Evolutionary conservation across 37 sponge, comb jelly and placozoan genomes (phyloP).

Genomic region (Lycopodina hypogea): DNA sequence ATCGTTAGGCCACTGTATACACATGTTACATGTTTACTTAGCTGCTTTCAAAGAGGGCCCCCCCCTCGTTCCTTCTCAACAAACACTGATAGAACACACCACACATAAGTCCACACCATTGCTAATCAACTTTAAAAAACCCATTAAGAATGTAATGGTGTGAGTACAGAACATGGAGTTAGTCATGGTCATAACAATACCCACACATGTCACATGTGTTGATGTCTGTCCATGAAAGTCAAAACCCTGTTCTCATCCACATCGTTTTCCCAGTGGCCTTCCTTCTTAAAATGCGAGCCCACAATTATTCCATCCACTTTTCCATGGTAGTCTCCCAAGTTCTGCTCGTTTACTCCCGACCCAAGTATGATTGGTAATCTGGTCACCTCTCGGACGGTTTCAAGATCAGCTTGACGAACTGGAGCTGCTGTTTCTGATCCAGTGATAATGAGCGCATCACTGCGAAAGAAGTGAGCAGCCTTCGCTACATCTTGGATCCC

Average conservation of each 20-base stretch:
- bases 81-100: too few relatives aligned
- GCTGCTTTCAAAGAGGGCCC: too few relatives aligned
- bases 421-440: slow-evolving; percentile 72
- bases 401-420: slow-evolving; percentile 35
- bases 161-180: too few relatives aligned
- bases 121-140: too few relatives aligned
- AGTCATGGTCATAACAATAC: too few relatives aligned
- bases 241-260: slow-evolving; percentile 44
- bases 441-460: slow-evolving; percentile 86
- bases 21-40: too few relatives aligned
- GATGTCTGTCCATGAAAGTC: slow-evolving; percentile 62
- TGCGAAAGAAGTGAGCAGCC: slow-evolving; percentile 82
- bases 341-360: slow-evolving; percentile 81
- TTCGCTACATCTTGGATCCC: slow-evolving; percentile 57
- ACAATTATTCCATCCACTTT: slow-evolving; percentile 72
- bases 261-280: slow-evolving; percentile 67
- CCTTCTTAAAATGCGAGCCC: slow-evolving; percentile 86
- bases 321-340: slow-evolving; percentile 40
- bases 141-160: too few relatives aligned
- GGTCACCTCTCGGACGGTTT: slow-evolving; percentile 5
- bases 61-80: too few relatives aligned
- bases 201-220: not conserved
- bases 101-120: too few relatives aligned
- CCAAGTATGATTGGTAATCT: slow-evolving; percentile 76
- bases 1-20: too few relatives aligned